A percentile compares a stretch with the other conserved stretches of the same genome.
Conservation (phyloP, 1,140 invertebrate species). For the Periplaneta americana region DNA sequence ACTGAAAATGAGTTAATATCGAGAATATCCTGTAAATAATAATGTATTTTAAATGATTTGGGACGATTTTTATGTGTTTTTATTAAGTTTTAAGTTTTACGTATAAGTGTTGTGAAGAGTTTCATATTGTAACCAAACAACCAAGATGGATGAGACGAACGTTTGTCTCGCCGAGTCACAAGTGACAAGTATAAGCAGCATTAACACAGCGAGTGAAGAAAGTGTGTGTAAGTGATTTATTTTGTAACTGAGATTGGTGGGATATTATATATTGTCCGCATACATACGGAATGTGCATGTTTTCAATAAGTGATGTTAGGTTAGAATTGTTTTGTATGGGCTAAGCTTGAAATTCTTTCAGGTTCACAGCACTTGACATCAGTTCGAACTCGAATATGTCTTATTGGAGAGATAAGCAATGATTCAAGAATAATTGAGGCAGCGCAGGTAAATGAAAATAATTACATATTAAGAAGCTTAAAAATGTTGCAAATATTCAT, state of each 20-base stretch:
- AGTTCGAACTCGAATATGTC: constrained; percentile 43
- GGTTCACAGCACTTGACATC: neutral
- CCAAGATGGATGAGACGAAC: neutral
- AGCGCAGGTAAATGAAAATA: constrained; percentile 33
- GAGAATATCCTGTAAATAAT: neutral
- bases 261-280: too few relatives aligned
- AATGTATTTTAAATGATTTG: neutral
- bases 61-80: neutral
- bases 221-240: neutral
- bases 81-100: too few relatives aligned
- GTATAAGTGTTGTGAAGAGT: neutral
- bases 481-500: too few relatives aligned
- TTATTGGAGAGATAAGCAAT: constrained; percentile 47
- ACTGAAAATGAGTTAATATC: neutral
- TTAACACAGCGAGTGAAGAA: neutral
- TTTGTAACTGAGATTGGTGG: too few relatives aligned
- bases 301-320: neutral
- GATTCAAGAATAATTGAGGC: constrained; percentile 46
- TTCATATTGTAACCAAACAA: neutral
- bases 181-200: neutral
- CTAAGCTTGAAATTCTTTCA: neutral
- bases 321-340: neutral
- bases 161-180: neutral
- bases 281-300: neutral
- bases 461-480: too few relatives aligned